Conservation (phyloP, 2,113 vertebrate genomes). For the Thinocorus orbignyianus region DNA sequence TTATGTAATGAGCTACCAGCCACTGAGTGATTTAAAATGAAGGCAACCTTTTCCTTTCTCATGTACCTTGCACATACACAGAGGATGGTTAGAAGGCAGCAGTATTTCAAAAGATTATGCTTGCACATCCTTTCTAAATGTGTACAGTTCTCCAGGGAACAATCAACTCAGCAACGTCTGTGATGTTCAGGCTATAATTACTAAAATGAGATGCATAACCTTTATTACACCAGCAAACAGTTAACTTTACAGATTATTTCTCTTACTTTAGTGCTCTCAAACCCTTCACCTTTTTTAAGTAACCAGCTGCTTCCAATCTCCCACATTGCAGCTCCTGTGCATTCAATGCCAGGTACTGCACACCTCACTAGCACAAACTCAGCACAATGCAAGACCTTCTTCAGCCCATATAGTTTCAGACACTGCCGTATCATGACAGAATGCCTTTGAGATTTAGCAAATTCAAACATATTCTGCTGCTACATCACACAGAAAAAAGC, state of each 20-base stretch:
- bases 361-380: conserved; percentile 46
- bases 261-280: neutral
- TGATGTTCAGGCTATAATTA: conserved; percentile 21
- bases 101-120: conserved; percentile 7
- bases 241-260: conserved; percentile 13
- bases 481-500: conserved; percentile 3
- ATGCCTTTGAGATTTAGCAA: neutral
- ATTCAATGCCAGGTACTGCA: conserved; percentile 41
- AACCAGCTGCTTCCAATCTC: neutral
- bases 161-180: conserved; percentile 55
- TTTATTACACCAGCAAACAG: conserved; percentile 19
- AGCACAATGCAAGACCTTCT: conserved; percentile 38
- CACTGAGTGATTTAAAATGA: neutral
- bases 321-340: neutral
- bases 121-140: neutral
- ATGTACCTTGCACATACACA: neutral
- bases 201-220: conserved; percentile 48
- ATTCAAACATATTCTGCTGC: neutral
- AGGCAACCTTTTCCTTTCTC: neutral
- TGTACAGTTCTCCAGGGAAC: conserved; percentile 33
- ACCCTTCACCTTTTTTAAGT: neutral
- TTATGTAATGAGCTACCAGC: conserved; percentile 28
- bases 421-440: neutral
- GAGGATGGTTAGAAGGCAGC: neutral
- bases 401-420: neutral